Base-by-base conservation (phyloP, 1,140 invertebrate species). In the Panagrolaimus sp. region DNA sequence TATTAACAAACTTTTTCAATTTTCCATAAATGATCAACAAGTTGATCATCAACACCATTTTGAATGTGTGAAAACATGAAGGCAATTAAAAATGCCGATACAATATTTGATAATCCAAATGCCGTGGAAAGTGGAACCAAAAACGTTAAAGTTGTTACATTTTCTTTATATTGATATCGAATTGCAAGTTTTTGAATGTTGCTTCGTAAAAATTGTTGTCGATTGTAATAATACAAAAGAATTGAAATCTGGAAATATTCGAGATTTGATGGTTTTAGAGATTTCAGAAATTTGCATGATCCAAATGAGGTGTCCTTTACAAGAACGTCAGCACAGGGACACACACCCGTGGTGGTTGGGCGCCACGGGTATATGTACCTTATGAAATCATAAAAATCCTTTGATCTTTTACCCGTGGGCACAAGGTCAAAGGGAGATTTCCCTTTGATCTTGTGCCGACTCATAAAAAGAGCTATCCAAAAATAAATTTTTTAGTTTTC, bases 151-250 rank as follows among this genome's bases (percentile, higher is more conserved):
- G 52, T 58, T 28, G 52, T 58, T 28, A 58, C 52, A 28, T 58
- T 58, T 21, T 58, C 52, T 28, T 58, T 58, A 28, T 58, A 58
- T 21, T 58, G 52, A 14, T 58, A 58, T 28, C 52, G 52, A 26
- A 58, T 58, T 21, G 52, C 52, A 17, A 58, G 52, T 12, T 58
- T 21, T 21, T 21, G 21, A 21, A 28, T 58, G 3, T 21, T 28
- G 8, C 21, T 28, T 12, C 28, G 21, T 21, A 58, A 28, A 28
- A 58, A 58, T 26, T 58, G 52, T 58, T 14, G 52, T 28, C 21
- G 52, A 58, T 58, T 58, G 17, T 26, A 21, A 28, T 58, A 28
- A n/a, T 58, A 58, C 10, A 58, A n/a, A 12, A 58, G 12, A n/a
- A 58, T 28, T 12, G 52, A 58, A 5, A 58, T 21, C 52, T 58